A percentile compares a stretch with the other conserved stretches of the same genome.
Evolutionary conservation across 2,113 vertebrate genomes (phyloP).

Genomic region (Caretta caretta): DNA sequence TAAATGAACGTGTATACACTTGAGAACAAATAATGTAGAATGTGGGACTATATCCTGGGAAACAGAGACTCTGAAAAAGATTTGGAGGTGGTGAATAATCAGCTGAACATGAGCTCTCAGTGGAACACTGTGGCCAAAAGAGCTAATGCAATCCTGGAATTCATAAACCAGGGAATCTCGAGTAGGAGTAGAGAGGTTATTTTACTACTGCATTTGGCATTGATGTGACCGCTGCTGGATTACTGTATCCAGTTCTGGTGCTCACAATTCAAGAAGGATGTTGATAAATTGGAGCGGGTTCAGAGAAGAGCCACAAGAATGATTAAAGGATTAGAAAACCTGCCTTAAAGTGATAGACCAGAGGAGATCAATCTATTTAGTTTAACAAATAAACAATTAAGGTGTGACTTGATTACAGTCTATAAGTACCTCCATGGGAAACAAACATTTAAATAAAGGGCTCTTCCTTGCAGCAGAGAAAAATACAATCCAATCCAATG

Average conservation of each 20-base stretch:
- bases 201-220: background rate
- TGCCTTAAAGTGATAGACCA: background rate
- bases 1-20: background rate
- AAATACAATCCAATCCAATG: no score
- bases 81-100: background rate
- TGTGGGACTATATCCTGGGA: background rate
- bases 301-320: background rate
- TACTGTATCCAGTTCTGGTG: background rate
- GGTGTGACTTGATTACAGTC: background rate
- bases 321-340: background rate
- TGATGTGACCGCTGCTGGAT: background rate
- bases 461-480: background rate
- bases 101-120: background rate
- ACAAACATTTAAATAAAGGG: background rate
- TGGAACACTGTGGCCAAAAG: background rate
- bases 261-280: background rate
- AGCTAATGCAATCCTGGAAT: background rate
- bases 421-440: background rate
- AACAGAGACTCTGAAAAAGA: background rate
- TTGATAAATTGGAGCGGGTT: background rate
- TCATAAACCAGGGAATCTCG: background rate
- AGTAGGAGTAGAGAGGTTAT: background rate
- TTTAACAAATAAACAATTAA: background rate
- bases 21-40: background rate
- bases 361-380: background rate